These are phyloP conservation scores for Palaemon carinicauda DNA, from an alignment of 1,140 invertebrate genomes.

Conservation along the genomic window DNA sequence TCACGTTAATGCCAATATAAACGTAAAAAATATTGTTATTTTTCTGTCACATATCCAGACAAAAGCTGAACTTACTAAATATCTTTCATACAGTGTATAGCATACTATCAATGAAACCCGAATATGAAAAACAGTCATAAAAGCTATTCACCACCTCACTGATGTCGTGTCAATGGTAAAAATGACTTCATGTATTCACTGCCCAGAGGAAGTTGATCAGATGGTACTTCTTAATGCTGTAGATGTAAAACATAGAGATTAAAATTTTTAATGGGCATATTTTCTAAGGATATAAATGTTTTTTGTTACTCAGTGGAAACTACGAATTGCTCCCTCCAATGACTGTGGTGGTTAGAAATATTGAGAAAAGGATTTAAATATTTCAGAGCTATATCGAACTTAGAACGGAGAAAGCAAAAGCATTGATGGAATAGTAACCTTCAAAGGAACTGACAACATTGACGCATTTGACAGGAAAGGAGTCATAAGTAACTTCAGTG, in stretches of 20 bases:
- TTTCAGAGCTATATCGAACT: no score
- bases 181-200: background rate
- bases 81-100: background rate
- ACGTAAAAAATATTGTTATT: background rate
- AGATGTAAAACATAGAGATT: background rate
- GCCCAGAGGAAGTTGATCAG: slow-evolving; percentile 1
- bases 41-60: slow-evolving; percentile 14
- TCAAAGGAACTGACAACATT: slow-evolving; percentile 3
- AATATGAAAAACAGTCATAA: background rate
- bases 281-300: background rate
- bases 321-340: background rate
- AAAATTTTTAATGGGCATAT: slow-evolving; percentile 3
- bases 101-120: slow-evolving; percentile 2
- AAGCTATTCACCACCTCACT: background rate
- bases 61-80: background rate
- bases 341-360: background rate
- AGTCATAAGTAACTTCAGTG: no score
- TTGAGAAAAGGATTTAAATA: no score
- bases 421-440: no score
- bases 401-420: no score
- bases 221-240: slow-evolving; percentile 5
- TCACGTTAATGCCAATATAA: slow-evolving; percentile 8
- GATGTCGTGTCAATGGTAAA: slow-evolving; percentile 6
- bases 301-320: background rate
- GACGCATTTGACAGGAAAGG: no score